Percentiles rank a stretch among this genome's conserved stretches.
These are phyloP conservation scores for Kryptolebias ocellatus DNA, from an alignment of 2,797 vertebrate genomes.

Conservation along the genomic window DNA sequence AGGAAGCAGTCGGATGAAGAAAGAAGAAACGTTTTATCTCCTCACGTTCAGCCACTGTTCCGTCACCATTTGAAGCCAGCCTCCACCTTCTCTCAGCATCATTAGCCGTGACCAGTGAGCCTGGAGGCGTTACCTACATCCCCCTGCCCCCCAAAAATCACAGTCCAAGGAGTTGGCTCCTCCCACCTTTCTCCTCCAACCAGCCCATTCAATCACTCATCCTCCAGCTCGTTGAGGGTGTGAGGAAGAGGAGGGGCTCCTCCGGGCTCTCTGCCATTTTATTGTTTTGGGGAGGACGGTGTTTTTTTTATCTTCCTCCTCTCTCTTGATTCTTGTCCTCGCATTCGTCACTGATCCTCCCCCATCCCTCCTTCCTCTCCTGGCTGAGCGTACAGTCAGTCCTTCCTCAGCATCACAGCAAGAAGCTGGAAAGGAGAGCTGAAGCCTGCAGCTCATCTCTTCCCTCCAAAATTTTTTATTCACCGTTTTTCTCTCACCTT, in stretches of 20 bases:
- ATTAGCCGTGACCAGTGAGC: constrained; percentile 54
- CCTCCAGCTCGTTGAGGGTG: constrained; percentile 37
- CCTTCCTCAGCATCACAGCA: constrained; percentile 35
- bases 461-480: constrained; percentile 54
- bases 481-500: constrained; percentile 44
- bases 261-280: constrained; percentile 64
- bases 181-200: constrained; percentile 29
- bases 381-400: constrained; percentile 39
- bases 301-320: constrained; percentile 31
- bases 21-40: background rate
- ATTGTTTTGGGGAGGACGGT: constrained; percentile 59
- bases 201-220: constrained; percentile 8
- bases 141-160: constrained; percentile 31
- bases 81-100: constrained; percentile 39
- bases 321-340: constrained; percentile 42
- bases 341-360: constrained; percentile 46
- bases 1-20: background rate
- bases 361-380: constrained; percentile 43
- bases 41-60: constrained; percentile 3
- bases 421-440: constrained; percentile 27
- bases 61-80: constrained; percentile 22
- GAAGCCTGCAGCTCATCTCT: constrained; percentile 45
- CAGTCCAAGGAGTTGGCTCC: constrained; percentile 15
- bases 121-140: constrained; percentile 36
- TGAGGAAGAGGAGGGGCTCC: constrained; percentile 45